phyloP scores from a whole-genome alignment of 2,113 vertebrate genomes.

The Heptranchias perlo region DNA sequence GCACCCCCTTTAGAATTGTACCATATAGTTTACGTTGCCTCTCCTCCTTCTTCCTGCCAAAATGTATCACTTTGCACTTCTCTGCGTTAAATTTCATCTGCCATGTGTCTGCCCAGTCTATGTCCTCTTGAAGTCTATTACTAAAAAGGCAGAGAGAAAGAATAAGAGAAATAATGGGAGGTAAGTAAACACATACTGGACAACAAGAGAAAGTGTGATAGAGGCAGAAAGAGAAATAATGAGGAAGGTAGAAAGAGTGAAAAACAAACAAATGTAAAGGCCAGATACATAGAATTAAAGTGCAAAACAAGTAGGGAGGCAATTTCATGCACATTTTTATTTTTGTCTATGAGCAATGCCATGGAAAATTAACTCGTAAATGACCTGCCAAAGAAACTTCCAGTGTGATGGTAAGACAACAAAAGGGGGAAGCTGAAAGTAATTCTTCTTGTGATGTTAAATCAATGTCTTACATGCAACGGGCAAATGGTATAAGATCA shows the following conservation, averaged over 20 bases:
- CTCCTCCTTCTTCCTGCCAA: no score
- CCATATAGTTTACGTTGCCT: no score
- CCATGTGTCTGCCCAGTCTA: no score
- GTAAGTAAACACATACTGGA: not conserved
- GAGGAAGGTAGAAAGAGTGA: not conserved
- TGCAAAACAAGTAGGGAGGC: not conserved
- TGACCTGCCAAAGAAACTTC: not conserved
- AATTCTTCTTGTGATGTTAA: no score
- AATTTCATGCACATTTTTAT: not conserved
- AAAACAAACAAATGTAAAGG: not conserved
- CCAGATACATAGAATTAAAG: not conserved
- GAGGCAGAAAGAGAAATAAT: not conserved
- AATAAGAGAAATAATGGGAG: no score
- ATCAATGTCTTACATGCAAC: not conserved
- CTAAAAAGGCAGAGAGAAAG: no score
- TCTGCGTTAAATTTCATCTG: no score
- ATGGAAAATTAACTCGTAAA: not conserved
- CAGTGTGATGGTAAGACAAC: not conserved
- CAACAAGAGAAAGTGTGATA: not conserved
- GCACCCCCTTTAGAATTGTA: no score
- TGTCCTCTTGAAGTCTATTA: no score
- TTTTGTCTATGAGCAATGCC: not conserved
- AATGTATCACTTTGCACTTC: no score
- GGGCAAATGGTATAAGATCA: not conserved
- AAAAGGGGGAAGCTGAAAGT: not conserved